Evolutionary conservation across 2,888 invertebrate species (phyloP).

Genomic region (Rhagium mordax): DNA sequence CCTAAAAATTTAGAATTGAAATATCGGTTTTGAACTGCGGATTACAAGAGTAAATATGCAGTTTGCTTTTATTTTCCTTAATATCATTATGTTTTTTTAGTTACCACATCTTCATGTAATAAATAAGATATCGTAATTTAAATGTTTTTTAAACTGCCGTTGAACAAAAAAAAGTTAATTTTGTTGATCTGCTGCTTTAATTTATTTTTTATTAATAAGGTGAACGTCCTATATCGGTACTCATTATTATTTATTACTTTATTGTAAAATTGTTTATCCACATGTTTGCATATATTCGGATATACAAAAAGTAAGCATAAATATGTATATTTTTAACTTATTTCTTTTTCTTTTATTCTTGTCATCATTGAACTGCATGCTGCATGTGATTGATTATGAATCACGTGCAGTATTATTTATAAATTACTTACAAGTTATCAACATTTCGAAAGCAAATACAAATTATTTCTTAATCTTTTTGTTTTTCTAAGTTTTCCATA

Average conservation of each 20-base stretch:
- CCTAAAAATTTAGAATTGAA: too few species aligned
- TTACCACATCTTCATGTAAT: too few species aligned
- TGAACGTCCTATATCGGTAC: not conserved
- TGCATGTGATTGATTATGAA: too few species aligned
- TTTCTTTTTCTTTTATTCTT: not conserved
- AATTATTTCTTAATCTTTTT: not conserved
- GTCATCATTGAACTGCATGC: not conserved
- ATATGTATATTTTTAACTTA: not conserved
- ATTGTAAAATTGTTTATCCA: not conserved
- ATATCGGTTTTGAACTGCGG: too few species aligned
- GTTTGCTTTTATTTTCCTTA: too few species aligned
- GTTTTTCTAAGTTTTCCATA: not conserved
- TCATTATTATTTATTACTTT: not conserved
- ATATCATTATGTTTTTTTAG: too few species aligned
- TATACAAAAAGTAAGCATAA: not conserved
- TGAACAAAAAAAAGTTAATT: not conserved
- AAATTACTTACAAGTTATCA: constrained; percentile 1
- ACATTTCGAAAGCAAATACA: not conserved
- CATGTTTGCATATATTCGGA: not conserved
- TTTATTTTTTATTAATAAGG: not conserved
- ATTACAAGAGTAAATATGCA: too few species aligned
- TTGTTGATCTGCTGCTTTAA: not conserved
- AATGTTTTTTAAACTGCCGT: not conserved
- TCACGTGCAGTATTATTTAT: constrained; percentile 1
- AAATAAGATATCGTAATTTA: too few species aligned